A percentile compares a stretch with the other conserved stretches of the same genome.
Evolutionary conservation across 1,140 invertebrate genomes (phyloP).

Genomic region (Helicoverpa armigera): DNA sequence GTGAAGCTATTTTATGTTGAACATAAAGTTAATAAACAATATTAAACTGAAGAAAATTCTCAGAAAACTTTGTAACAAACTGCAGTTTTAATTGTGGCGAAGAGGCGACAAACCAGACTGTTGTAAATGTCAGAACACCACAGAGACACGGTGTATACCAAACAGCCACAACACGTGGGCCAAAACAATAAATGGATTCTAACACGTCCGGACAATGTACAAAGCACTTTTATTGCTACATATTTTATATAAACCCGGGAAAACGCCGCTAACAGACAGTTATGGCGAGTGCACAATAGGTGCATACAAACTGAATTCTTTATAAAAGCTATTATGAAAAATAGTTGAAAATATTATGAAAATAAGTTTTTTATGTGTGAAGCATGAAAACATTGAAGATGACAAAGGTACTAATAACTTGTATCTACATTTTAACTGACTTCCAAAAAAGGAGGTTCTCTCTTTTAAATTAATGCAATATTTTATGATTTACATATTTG

Average conservation of each 20-base stretch:
- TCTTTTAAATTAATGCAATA: too few relatives aligned
- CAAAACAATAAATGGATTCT: slow-evolving; percentile 79
- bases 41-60: background rate
- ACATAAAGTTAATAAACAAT: background rate
- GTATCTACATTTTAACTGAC: too few relatives aligned
- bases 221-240: slow-evolving; percentile 78
- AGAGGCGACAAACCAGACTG: slow-evolving; percentile 29
- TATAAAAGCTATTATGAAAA: background rate
- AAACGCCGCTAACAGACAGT: slow-evolving; percentile 56
- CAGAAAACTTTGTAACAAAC: slow-evolving; percentile 42
- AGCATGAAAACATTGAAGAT: too few relatives aligned
- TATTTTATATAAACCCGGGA: slow-evolving; percentile 74
- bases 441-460: too few relatives aligned
- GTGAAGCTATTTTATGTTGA: too few relatives aligned
- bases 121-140: slow-evolving; percentile 70
- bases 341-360: too few relatives aligned
- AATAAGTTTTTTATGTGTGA: background rate
- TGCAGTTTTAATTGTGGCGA: background rate
- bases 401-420: too few relatives aligned
- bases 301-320: background rate
- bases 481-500: too few relatives aligned
- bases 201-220: slow-evolving; percentile 75
- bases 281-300: slow-evolving; percentile 30
- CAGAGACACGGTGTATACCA: slow-evolving; percentile 68
- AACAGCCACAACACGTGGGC: slow-evolving; percentile 68